Evolutionary conservation across 1,140 invertebrate genomes (phyloP).

Genomic region (Magallana angulata): DNA sequence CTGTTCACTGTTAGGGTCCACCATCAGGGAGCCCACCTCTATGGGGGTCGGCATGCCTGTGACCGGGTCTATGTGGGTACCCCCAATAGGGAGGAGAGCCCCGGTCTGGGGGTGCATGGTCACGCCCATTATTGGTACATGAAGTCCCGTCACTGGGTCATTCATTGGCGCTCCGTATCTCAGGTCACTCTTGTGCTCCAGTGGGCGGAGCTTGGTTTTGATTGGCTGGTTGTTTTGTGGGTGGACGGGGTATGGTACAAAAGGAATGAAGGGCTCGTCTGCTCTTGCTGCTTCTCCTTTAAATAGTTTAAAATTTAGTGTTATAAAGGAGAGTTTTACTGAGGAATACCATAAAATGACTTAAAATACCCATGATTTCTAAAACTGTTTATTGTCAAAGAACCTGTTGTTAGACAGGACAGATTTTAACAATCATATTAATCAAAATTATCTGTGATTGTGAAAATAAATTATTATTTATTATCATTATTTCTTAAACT

Average conservation of each 20-base stretch:
- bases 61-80: slow-evolving; percentile 75
- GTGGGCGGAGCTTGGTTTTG: slow-evolving; percentile 69
- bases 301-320: neutral
- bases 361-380: too few relatives aligned
- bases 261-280: slow-evolving; percentile 74
- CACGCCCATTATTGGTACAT: slow-evolving; percentile 75
- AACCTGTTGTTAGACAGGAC: too few relatives aligned
- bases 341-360: too few relatives aligned
- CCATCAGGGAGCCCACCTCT: slow-evolving; percentile 76
- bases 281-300: slow-evolving; percentile 70
- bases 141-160: slow-evolving; percentile 73
- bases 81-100: slow-evolving; percentile 73
- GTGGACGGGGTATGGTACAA: slow-evolving; percentile 72
- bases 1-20: slow-evolving; percentile 70
- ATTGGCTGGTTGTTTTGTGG: slow-evolving; percentile 64
- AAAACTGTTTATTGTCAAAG: too few relatives aligned
- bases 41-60: slow-evolving; percentile 74
- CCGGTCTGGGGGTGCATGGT: slow-evolving; percentile 75
- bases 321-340: too few relatives aligned
- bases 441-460: too few relatives aligned
- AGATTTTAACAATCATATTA: too few relatives aligned
- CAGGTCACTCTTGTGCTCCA: slow-evolving; percentile 71
- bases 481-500: too few relatives aligned
- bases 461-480: too few relatives aligned
- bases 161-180: slow-evolving; percentile 72